Base-by-base conservation (phyloP, 2,888 invertebrate species). In the Hydriomena furcata region DNA sequence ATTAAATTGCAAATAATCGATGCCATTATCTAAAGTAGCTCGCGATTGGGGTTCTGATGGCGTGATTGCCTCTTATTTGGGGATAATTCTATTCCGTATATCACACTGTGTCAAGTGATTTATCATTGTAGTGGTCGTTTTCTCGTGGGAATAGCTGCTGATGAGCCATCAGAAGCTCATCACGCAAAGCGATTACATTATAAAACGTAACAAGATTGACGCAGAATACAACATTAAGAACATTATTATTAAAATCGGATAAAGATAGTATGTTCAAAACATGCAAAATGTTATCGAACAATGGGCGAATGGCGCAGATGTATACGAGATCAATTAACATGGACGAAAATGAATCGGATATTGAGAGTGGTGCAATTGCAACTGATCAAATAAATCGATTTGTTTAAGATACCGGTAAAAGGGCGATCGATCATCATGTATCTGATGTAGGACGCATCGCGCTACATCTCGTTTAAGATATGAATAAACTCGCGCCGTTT, bases 1-100 rank as follows among this genome's bases (percentile, higher is more conserved):
- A 67, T 69, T 66, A 64, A 79, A 77, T 78, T 79, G 72, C 69
- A 74, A 80, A 77, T 79, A 76, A 79, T 79, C 62, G 65, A 65
- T 53, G 58, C 68, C 70, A 76, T 79, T 75, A 69, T 36, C 55
- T 71, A 71, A 79, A 74, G 61, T 56, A 63, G 56, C 56, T 61
- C 59, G 63, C 68, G 66, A 58, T 61, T 58, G 54, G 65, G 50
- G 52, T 68, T 51, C 54, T 60, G 64, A 71, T 68, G 53, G 54
- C 62, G 56, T 48, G 46, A 55, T 56, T 58, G 52, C 55, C 51
- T 59, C 52, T 38, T 44, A 60, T 61, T 63, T 47, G 51, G 51
- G 45, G 44, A 54, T 63, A 44, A 58, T 57, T 55, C 37, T 44
- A 52, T 60, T 53, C 35, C 25, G 52, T 54, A 46, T 46, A 47